Evolutionary conservation across 1,140 invertebrate genomes (phyloP), one percentile per base, ranked within the genome.

Genomic region (Polypedilum vanderplanki): DNA sequence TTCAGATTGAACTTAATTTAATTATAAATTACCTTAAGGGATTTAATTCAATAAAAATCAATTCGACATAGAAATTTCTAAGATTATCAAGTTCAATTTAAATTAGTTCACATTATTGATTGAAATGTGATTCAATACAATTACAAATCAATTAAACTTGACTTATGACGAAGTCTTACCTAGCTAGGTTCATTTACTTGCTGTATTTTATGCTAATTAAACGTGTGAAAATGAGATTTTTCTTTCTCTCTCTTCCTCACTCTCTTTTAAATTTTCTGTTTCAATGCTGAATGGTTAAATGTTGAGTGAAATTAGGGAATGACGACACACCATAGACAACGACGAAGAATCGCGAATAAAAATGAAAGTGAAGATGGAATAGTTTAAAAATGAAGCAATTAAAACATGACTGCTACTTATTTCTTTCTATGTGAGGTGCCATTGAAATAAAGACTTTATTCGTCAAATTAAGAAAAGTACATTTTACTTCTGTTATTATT

Each of bases 311-410:
- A 57, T 57, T 57, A 57, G 46, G n/a, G 46, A 57, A 57, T 12
- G n/a, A 57, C 12, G 46, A 57, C 15, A 10, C 9, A 57, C 9
- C 1, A 57, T 57, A n/a, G 7, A 46, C 9, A n/a, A 57, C 10
- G 46, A 57, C 12, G 46, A 57, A 12, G 46, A 57, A 57, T n/a
- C 12, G 46, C n/a, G n/a, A 57, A 57, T n/a, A 15, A 3, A 57
- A 57, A 57, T 57, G 46, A 57, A 57, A 57, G 46, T 57, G 46
- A 57, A 57, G 46, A 57, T n/a, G 46, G n/a, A 57, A n/a, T n/a
- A 15, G 46, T 57, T 57, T 46, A 15, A 57, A 57, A 57, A 57
- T 57, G 46, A 4, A 57, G 46, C n/a, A 57, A 57, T 57, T 57
- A 15, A 4, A 57, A 15, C 15, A 57, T 33, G 24, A 33, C 24